These are phyloP conservation scores for Dendrophyllia cribrosa DNA, from an alignment of 64 coral and sea anemone genomes.

Conservation along the genomic window DNA sequence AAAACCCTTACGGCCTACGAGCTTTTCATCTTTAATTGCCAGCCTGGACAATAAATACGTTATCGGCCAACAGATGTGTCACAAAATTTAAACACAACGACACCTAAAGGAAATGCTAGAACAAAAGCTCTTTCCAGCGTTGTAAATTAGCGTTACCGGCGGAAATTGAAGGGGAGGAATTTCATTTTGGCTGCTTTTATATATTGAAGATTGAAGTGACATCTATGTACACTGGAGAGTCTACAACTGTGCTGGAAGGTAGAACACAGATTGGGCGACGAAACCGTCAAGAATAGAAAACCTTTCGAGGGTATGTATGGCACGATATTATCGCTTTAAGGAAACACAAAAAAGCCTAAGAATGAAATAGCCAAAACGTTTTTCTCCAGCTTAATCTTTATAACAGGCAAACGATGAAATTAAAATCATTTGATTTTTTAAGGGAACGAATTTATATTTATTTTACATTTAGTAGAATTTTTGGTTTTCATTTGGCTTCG, in stretches of 20 bases:
- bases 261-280: neutral
- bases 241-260: neutral
- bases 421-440: too few relatives aligned
- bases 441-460: too few relatives aligned
- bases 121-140: conserved; percentile 29
- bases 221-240: neutral
- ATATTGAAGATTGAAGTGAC: neutral
- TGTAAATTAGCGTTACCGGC: conserved; percentile 48
- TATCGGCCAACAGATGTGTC: conserved; percentile 10
- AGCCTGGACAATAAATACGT: neutral
- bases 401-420: too few relatives aligned
- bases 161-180: conserved; percentile 52
- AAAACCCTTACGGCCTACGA: neutral
- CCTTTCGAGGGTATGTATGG: neutral
- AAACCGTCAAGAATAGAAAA: neutral
- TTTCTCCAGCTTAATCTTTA: neutral
- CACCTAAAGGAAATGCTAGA: conserved; percentile 8
- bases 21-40: conserved; percentile 15
- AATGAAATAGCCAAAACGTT: neutral
- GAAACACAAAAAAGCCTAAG: neutral
- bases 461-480: neutral
- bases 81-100: conserved; percentile 28
- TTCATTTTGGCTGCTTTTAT: conserved; percentile 1
- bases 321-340: neutral
- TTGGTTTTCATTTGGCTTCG: neutral